These are phyloP conservation scores for Dryobota labecula DNA, from an alignment of 2,888 invertebrate species.

Conservation along the genomic window DNA sequence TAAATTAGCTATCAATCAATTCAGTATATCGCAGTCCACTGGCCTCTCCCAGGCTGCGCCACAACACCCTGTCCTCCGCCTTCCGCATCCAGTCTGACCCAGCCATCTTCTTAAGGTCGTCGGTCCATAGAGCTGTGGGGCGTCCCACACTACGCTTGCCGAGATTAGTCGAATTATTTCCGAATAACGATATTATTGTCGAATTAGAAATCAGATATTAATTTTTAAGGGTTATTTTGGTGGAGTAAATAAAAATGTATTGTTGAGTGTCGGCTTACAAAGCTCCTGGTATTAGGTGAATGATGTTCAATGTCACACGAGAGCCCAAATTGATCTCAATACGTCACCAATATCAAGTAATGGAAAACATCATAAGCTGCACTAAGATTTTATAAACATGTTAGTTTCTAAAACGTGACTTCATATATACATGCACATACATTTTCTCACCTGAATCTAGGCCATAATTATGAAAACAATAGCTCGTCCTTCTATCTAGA, in stretches of 20 bases:
- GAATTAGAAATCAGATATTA: neutral
- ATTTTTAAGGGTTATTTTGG: neutral
- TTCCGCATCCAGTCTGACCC: too few relatives aligned
- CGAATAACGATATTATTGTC: too few relatives aligned
- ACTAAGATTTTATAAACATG: neutral
- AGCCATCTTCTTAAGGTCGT: too few relatives aligned
- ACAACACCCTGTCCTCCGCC: too few relatives aligned
- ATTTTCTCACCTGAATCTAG: slow-evolving; percentile 15
- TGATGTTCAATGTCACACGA: neutral
- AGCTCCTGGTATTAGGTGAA: neutral
- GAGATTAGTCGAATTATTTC: too few relatives aligned
- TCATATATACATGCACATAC: slow-evolving; percentile 24
- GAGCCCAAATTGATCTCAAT: neutral
- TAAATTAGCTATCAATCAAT: too few relatives aligned
- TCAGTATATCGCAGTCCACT: too few relatives aligned
- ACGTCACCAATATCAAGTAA: neutral
- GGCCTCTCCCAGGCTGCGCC: too few relatives aligned
- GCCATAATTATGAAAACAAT: slow-evolving; percentile 26
- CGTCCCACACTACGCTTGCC: too few relatives aligned
- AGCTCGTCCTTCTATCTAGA: slow-evolving; percentile 6
- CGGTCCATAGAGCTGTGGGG: too few relatives aligned
- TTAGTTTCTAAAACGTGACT: slow-evolving; percentile 24
- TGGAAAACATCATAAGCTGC: neutral
- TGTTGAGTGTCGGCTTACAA: neutral
- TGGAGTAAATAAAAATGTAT: neutral